Conservation (phyloP, 2,113 vertebrate species). For the Campylorhamphus procurvoides region DNA sequence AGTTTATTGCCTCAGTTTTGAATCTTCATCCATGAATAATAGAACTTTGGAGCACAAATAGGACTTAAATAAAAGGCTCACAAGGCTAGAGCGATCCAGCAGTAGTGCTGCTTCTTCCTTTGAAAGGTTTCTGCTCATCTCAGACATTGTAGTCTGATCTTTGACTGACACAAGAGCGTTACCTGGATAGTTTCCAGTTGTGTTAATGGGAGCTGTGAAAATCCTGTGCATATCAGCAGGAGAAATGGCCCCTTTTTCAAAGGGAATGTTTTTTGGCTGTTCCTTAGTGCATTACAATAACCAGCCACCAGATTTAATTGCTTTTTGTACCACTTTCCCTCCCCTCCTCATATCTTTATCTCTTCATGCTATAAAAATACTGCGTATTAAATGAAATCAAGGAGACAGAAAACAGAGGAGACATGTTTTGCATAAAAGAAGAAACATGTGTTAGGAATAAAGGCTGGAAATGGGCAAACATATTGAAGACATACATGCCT, state of each 20-base stretch:
- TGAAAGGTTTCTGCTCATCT: constrained; percentile 1
- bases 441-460: constrained; percentile 73
- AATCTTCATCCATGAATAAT: neutral
- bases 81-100: neutral
- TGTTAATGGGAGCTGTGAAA: constrained; percentile 29
- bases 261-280: neutral
- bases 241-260: neutral
- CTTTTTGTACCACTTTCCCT: constrained; percentile 55
- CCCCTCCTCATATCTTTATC: constrained; percentile 43
- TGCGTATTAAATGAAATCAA: constrained; percentile 68
- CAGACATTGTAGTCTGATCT: neutral
- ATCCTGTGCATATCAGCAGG: neutral
- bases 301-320: constrained; percentile 40
- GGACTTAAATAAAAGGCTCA: neutral
- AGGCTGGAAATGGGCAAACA: constrained; percentile 54
- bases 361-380: constrained; percentile 63
- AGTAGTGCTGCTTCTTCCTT: neutral
- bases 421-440: constrained; percentile 63
- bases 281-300: neutral
- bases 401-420: constrained; percentile 73
- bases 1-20: neutral
- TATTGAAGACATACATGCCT: constrained; percentile 30
- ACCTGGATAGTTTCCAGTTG: constrained; percentile 34
- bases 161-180: neutral
- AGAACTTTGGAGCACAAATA: neutral